Conservation (phyloP, 2,113 vertebrate species). For the Dicerorhinus sumatrensis region DNA sequence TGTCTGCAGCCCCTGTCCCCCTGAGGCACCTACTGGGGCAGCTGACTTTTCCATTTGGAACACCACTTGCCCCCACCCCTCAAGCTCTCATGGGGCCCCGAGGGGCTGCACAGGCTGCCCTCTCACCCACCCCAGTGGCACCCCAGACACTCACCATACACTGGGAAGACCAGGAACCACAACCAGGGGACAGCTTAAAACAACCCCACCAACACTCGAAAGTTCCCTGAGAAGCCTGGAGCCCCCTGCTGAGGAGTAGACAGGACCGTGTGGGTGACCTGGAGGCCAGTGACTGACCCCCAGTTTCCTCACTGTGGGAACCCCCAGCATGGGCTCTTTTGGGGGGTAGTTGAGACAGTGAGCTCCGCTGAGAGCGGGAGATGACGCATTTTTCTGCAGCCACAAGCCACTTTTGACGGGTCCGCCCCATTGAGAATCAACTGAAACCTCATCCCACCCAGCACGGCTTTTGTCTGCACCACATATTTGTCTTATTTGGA, state of each 20-base stretch:
- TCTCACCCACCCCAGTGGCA: too few species aligned
- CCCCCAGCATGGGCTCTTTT: background rate
- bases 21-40: background rate
- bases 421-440: slow-evolving; percentile 67
- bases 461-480: slow-evolving; percentile 73
- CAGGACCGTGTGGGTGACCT: background rate
- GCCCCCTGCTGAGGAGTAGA: background rate
- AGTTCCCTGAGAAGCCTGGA: background rate
- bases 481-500: slow-evolving; percentile 82
- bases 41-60: background rate
- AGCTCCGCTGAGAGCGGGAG: background rate
- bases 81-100: background rate
- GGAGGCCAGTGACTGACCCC: background rate
- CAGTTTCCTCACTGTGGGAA: background rate
- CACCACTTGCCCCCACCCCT: background rate
- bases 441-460: slow-evolving; percentile 78
- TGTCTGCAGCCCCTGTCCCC: background rate
- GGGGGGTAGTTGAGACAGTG: slow-evolving; percentile 32
- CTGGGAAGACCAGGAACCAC: background rate
- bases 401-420: slow-evolving; percentile 70
- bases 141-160: background rate
- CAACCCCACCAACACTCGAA: background rate
- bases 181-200: background rate
- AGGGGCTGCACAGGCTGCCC: background rate
- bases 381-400: slow-evolving; percentile 78